phyloP scores from a whole-genome alignment of 2,797 vertebrate genomes.

The Zalophus californianus region DNA sequence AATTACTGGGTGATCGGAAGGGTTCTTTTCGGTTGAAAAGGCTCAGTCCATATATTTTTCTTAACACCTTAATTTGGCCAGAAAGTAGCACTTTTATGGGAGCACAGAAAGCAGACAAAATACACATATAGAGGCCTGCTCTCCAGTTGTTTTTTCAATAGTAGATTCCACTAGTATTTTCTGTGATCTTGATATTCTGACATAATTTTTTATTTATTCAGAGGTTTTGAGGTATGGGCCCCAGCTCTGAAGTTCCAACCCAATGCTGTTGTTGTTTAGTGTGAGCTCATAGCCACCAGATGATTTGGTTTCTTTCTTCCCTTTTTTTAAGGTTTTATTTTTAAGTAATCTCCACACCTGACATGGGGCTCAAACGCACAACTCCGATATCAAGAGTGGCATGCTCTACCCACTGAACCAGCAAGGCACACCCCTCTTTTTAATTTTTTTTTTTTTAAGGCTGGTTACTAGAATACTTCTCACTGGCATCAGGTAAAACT shows the following conservation, averaged over 20 bases:
- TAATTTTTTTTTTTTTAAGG: background rate
- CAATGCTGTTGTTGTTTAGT: background rate
- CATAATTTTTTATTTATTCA: background rate
- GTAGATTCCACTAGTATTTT: constrained; percentile 39
- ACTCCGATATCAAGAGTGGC: background rate
- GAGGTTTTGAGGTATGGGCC: background rate
- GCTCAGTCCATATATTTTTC: background rate
- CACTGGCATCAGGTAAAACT: background rate
- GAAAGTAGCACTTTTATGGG: background rate
- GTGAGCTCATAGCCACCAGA: background rate
- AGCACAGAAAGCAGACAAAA: constrained; percentile 3
- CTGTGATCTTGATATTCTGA: constrained; percentile 48
- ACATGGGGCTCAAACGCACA: background rate
- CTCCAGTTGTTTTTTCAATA: background rate
- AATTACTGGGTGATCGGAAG: background rate
- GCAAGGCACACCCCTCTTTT: background rate
- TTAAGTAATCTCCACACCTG: background rate
- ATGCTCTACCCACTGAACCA: background rate
- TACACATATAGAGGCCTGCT: background rate
- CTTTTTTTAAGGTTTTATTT: background rate
- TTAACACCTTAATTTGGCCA: background rate
- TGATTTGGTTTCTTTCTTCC: background rate
- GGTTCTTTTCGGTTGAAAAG: background rate
- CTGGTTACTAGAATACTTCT: background rate
- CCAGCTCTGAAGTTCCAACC: background rate